Evolutionary conservation across 1,140 invertebrate species (phyloP).

Genomic region (Eriosoma lanigerum): DNA sequence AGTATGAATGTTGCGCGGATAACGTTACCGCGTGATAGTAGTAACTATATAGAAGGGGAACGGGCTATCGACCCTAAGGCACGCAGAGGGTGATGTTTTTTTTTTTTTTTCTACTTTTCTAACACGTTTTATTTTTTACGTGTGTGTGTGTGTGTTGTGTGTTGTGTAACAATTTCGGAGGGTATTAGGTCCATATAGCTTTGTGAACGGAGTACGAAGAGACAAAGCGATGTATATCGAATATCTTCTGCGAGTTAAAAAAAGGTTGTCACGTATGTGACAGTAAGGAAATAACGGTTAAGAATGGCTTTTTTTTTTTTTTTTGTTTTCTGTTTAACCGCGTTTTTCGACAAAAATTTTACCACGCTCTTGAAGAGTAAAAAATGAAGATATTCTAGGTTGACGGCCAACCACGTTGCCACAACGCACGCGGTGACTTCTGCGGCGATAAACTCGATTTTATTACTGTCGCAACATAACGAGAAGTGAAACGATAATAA

Average conservation of each 20-base stretch:
- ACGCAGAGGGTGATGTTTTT: constrained; percentile 31
- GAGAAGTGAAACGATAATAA: neutral
- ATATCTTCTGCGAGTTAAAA: constrained; percentile 14
- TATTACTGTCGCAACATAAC: neutral
- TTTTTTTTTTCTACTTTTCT: neutral
- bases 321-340: neutral
- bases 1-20: neutral
- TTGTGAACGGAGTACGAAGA: neutral
- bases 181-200: neutral
- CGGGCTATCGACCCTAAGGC: constrained; percentile 28
- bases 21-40: neutral
- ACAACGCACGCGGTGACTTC: too few relatives aligned
- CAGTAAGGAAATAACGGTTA: neutral
- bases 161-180: constrained; percentile 26
- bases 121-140: constrained; percentile 21
- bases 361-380: neutral
- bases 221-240: constrained; percentile 23
- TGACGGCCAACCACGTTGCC: neutral
- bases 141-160: neutral
- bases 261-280: constrained; percentile 23
- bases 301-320: constrained; percentile 2
- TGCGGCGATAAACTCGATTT: too few relatives aligned
- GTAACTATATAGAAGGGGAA: neutral
- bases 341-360: too few relatives aligned
- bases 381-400: neutral